Evolutionary conservation across 2,888 invertebrate genomes (phyloP).

Genomic region (Merodon equestris): DNA sequence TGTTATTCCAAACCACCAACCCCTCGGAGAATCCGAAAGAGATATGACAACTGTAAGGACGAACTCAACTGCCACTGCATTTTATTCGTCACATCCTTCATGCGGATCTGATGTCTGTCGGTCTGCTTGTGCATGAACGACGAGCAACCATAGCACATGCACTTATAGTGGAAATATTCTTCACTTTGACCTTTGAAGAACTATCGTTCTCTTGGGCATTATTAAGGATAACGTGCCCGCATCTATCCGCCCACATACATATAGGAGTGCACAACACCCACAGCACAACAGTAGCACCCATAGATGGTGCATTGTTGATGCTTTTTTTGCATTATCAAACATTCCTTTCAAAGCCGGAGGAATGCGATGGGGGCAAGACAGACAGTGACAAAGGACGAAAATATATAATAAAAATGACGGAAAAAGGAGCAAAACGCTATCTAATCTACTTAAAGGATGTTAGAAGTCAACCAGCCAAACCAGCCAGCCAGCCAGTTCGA

Average conservation of each 20-base stretch:
- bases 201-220: conserved; percentile 24
- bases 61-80: conserved; percentile 5
- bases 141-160: conserved; percentile 14
- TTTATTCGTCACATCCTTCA: not conserved
- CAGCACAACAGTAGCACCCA: no score
- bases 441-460: conserved; percentile 49
- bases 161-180: conserved; percentile 33
- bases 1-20: conserved; percentile 51
- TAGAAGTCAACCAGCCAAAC: conserved; percentile 45
- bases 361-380: not conserved
- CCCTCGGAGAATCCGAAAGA: no score
- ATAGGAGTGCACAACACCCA: not conserved
- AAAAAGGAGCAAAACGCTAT: conserved; percentile 2
- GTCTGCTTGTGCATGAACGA: conserved; percentile 1
- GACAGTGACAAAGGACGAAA: not conserved
- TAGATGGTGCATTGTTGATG: conserved; percentile 26
- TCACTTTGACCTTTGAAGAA: conserved; percentile 14
- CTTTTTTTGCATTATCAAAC: conserved; percentile 29
- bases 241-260: conserved; percentile 38
- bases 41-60: conserved; percentile 8
- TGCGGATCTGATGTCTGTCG: not conserved
- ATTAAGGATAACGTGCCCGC: conserved; percentile 50
- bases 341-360: conserved; percentile 8
- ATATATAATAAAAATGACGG: not conserved
- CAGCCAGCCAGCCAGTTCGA: conserved; percentile 28